Base-by-base conservation (phyloP, 2,113 vertebrate species). In the Cacatua alba region DNA sequence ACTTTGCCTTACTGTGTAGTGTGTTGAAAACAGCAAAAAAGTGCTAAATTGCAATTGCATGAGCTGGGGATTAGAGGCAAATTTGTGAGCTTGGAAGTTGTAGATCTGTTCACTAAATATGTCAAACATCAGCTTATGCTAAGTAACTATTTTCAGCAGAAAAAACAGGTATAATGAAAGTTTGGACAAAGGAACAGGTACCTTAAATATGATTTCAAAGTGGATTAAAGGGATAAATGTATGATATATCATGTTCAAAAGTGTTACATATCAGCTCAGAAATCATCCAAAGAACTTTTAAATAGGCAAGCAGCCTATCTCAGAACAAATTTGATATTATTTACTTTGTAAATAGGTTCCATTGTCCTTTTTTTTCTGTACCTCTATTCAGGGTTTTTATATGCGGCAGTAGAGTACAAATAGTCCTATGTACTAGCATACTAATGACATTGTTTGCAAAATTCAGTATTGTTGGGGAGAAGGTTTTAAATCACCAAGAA, bases 401-500 rank as follows among this genome's bases (percentile, higher is more conserved):
- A 44, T 68, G 18, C 9, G 11, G 21, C 35, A 33, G 5, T 41
- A 51, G 52, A 49, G 9, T 37, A 52, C 29, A 26, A 79, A 57
- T 4, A 28, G 21, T 51, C 9, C 75, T n/a, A n/a, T 9, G 5
- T 26, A 60, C 4, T 17, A 5, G 26, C 8, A 28, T 49, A 31
- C 5, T 49, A 71, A 53, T 5, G 63, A 26, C 4, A 44, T 5
- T 52, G 9, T 17, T 80, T 80, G 13, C 6, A 92, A 75, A 79
- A 63, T 53, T 43, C 17, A 49, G 0, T 43, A n/a, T 35, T 74
- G 78, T 43, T 1, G 2, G 7, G 10, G 10, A 41, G 11, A 49
- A 79, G 9, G 7, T 63, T 91, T 62, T 26, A 52, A 55, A 86
- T 52, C 23, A 68, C 7, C 3, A 28, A 17, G 39, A 44, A 29